A percentile compares a stretch with the other conserved stretches of the same genome.
Conservation (phyloP, 53 echinoderm and acorn worm genomes). For the Luidia sarsii region DNA sequence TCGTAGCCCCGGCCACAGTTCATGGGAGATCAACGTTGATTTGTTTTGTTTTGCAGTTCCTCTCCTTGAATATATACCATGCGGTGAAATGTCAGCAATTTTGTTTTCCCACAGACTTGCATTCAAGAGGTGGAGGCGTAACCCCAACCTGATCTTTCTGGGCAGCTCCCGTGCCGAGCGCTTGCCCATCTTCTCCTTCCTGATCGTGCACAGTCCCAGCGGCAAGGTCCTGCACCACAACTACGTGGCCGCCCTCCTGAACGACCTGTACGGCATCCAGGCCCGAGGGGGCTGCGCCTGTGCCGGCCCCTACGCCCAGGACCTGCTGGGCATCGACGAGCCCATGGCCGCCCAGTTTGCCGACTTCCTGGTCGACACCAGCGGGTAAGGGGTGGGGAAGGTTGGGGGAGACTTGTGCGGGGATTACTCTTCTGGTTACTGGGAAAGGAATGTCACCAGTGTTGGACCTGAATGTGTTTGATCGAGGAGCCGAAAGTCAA, state of each 20-base stretch:
- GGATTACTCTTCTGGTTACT: no score
- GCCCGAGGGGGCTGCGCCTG: conserved; percentile 96
- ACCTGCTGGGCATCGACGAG: conserved; percentile 86
- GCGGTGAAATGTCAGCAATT: no score
- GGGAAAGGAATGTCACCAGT: no score
- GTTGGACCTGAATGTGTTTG: no score
- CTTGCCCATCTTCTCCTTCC: conserved; percentile 93
- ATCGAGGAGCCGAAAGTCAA: no score
- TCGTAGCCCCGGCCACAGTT: no score
- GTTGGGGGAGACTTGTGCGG: not conserved
- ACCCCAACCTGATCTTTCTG: conserved; percentile 77
- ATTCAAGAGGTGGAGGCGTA: conserved; percentile 81
- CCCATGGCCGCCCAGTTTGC: conserved; percentile 78
- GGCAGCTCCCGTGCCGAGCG: conserved; percentile 78
- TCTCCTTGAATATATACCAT: no score
- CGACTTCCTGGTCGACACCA: conserved; percentile 73
- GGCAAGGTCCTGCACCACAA: conserved; percentile 93
- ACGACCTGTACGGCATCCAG: conserved; percentile 96
- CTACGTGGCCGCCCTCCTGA: conserved; percentile 85
- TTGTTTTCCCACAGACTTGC: no score
- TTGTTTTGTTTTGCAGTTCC: no score
- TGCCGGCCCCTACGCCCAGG: conserved; percentile 92
- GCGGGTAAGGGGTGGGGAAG: not conserved
- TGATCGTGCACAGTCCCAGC: conserved; percentile 77
- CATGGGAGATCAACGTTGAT: no score